Evolutionary conservation across 2,888 invertebrate genomes (phyloP).

Genomic region (Heliconius cydno): DNA sequence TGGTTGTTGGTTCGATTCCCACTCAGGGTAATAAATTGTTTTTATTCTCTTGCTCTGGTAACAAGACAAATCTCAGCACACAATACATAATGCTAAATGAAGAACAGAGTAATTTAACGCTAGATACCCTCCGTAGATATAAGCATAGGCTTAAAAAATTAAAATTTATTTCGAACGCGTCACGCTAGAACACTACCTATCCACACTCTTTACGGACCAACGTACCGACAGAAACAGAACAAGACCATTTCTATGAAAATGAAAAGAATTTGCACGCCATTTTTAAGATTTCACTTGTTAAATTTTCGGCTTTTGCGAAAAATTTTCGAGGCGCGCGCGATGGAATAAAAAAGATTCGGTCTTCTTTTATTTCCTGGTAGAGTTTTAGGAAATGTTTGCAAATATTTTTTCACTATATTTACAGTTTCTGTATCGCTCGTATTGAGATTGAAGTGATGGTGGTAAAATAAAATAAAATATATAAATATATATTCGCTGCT

Average conservation of each 20-base stretch:
- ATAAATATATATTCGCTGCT: not conserved
- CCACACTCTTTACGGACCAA: constrained; percentile 42
- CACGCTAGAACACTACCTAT: constrained; percentile 37
- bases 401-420: constrained; percentile 36
- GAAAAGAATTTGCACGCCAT: constrained; percentile 41
- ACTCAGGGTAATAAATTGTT: no score
- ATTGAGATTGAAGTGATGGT: constrained; percentile 23
- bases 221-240: constrained; percentile 45
- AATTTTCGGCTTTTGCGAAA: constrained; percentile 37
- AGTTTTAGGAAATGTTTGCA: constrained; percentile 37
- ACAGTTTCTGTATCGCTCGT: constrained; percentile 31
- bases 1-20: no score
- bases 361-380: constrained; percentile 32
- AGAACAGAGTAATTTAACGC: no score
- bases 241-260: constrained; percentile 46
- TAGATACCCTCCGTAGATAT: no score
- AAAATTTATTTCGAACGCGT: no score
- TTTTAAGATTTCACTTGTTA: constrained; percentile 42
- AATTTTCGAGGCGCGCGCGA: constrained; percentile 31
- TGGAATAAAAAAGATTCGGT: constrained; percentile 33
- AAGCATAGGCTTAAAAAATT: no score
- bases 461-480: not conserved
- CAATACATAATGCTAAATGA: no score
- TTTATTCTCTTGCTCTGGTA: no score
- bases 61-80: no score